Base-by-base conservation (phyloP, 1,140 invertebrate species). In the Piezodorus guildinii region DNA sequence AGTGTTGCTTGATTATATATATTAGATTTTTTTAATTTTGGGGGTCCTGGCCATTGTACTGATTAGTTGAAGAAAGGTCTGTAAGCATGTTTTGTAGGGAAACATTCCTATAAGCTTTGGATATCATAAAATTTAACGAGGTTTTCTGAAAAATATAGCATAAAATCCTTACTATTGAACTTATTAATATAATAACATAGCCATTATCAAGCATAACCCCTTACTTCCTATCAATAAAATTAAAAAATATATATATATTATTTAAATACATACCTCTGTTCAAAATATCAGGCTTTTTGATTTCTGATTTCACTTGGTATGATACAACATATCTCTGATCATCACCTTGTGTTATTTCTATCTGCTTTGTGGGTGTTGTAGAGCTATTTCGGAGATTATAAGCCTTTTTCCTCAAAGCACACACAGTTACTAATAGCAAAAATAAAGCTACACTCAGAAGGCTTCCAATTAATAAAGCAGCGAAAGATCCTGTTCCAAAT, bases 361-460 rank as follows among this genome's bases (percentile, higher is more conserved):
- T 54, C 74, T 73, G 39, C 78, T 73, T 81, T 77, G 72, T 77
- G 79, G 74, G 67, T 73, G 72, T 52, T 71, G 71, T 62, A 73
- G 74, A 67, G 70, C 69, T 65, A 71, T 56, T 30, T 30, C 58
- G 73, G 10, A 72, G 68, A 12, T 68, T 68, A 44, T 71, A 69
- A 15, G 73, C 52, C 70, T 73, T 56, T 76, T 73, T 64, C 74
- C 73, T 63, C 74, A 70, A 73, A 3, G 79, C 78, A 51, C 81
- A 71, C 16, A 85, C 76, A 64, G 83, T 80, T 52, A 85, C 78
- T 27, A 83, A 79, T 1, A 86, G 72, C 12, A 81, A 77, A 6
- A 79, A 82, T 51, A 83, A 77, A 60, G 80, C 80, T n/a, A 85
- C 72, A 3, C 79, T 82, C 63, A 85, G 74, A 3, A 85, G 69